These are phyloP conservation scores for Dermatemys mawii DNA, from an alignment of 2,113 vertebrate genomes.

Conservation along the genomic window DNA sequence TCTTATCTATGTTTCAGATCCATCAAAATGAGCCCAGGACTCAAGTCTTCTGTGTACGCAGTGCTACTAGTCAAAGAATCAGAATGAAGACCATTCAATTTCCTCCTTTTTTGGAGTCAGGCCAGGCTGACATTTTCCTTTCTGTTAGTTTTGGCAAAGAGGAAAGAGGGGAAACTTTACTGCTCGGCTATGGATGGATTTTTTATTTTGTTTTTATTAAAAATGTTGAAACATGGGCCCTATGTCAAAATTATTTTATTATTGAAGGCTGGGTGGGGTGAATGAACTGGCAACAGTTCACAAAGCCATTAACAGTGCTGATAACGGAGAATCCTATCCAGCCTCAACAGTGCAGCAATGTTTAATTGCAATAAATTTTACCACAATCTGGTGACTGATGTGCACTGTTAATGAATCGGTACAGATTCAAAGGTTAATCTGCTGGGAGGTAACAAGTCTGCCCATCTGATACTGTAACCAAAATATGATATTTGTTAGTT, in stretches of 20 bases:
- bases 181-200: slow-evolving; percentile 83
- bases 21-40: slow-evolving; percentile 78
- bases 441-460: slow-evolving; percentile 80
- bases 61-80: slow-evolving; percentile 86
- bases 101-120: slow-evolving; percentile 79
- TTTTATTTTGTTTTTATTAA: slow-evolving; percentile 90
- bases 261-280: slow-evolving; percentile 83
- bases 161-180: slow-evolving; percentile 82
- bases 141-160: slow-evolving; percentile 87
- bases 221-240: slow-evolving; percentile 86
- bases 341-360: slow-evolving; percentile 68
- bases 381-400: slow-evolving; percentile 74
- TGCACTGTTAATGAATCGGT: slow-evolving; percentile 80
- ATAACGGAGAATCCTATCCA: slow-evolving; percentile 80
- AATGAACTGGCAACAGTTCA: slow-evolving; percentile 80
- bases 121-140: slow-evolving; percentile 84
- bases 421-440: slow-evolving; percentile 82
- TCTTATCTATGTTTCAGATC: slow-evolving; percentile 82
- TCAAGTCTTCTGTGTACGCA: slow-evolving; percentile 81
- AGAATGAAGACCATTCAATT: slow-evolving; percentile 82
- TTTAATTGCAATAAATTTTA: slow-evolving; percentile 82
- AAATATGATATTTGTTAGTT: slow-evolving; percentile 84
- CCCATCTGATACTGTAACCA: slow-evolving; percentile 83
- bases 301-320: slow-evolving; percentile 81
- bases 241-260: slow-evolving; percentile 88